These are phyloP conservation scores for Lindbergichthys nudifrons DNA, from an alignment of 2,797 vertebrate species.

Conservation along the genomic window DNA sequence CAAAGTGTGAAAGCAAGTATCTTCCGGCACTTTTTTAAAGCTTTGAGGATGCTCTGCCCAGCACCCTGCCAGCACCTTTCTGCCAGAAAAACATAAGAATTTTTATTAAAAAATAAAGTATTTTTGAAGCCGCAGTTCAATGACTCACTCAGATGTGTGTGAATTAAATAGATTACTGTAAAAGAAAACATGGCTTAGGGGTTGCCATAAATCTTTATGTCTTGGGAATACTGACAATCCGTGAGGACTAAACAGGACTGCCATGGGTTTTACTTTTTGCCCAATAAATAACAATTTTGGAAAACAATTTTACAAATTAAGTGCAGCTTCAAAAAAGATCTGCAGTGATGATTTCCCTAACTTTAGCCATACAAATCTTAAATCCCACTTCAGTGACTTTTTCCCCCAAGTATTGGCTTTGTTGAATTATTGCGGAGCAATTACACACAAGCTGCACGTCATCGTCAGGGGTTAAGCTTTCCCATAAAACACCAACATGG, in stretches of 20 bases:
- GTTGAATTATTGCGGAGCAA: conserved; percentile 69
- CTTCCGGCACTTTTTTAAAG: too few relatives aligned
- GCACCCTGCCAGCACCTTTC: too few relatives aligned
- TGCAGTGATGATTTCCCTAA: conserved; percentile 53
- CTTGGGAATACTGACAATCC: conserved; percentile 26
- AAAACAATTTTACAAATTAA: conserved; percentile 44
- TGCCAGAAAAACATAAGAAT: background rate
- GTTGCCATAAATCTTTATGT: conserved; percentile 10
- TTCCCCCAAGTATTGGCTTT: conserved; percentile 57
- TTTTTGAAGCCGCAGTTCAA: conserved; percentile 17
- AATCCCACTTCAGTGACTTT: conserved; percentile 61
- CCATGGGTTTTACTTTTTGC: conserved; percentile 24
- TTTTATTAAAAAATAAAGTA: background rate
- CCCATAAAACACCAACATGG: conserved; percentile 36
- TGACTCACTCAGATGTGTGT: conserved; percentile 2
- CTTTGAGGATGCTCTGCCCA: too few relatives aligned
- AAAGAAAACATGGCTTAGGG: conserved; percentile 23
- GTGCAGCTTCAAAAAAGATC: conserved; percentile 43
- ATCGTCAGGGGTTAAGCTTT: conserved; percentile 54
- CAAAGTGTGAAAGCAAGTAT: too few relatives aligned
- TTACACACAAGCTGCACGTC: conserved; percentile 65
- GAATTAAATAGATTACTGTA: conserved; percentile 24
- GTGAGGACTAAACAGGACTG: conserved; percentile 45
- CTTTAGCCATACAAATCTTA: conserved; percentile 54
- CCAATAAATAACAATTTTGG: conserved; percentile 35